These are phyloP conservation scores for Ethmia dodecea DNA, from an alignment of 2,888 invertebrate genomes.

Conservation along the genomic window DNA sequence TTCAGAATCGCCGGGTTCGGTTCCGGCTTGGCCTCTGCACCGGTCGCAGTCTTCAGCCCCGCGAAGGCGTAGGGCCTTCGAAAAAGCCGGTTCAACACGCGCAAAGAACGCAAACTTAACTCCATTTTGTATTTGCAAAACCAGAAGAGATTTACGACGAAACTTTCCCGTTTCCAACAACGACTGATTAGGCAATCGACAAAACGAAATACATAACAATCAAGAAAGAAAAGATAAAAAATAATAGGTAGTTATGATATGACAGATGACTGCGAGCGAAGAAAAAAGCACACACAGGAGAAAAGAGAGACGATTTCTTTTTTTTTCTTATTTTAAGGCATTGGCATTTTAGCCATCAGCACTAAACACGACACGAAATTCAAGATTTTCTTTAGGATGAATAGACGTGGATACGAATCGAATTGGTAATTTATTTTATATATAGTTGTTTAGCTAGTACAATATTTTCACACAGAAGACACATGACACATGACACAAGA, in stretches of 20 bases:
- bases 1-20: slow-evolving; percentile 44
- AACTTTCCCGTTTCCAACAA: neutral
- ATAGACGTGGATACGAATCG: too few relatives aligned
- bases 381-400: too few relatives aligned
- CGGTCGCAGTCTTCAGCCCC: slow-evolving; percentile 39
- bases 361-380: too few relatives aligned
- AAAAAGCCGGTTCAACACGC: slow-evolving; percentile 53
- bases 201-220: too few relatives aligned
- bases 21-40: slow-evolving; percentile 47
- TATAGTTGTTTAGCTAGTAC: too few relatives aligned
- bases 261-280: neutral
- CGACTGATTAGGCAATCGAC: neutral
- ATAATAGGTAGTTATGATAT: neutral
- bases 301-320: too few relatives aligned
- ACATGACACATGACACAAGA: too few relatives aligned
- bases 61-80: slow-evolving; percentile 39
- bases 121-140: slow-evolving; percentile 36
- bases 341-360: too few relatives aligned
- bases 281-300: neutral
- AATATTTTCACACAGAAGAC: too few relatives aligned
- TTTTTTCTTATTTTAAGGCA: too few relatives aligned
- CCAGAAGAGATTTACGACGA: neutral
- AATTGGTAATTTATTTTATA: too few relatives aligned
- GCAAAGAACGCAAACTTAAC: slow-evolving; percentile 39
- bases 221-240: neutral